Conservation (phyloP, 2,797 vertebrate species). For the Hippoglossus hippoglossus region DNA sequence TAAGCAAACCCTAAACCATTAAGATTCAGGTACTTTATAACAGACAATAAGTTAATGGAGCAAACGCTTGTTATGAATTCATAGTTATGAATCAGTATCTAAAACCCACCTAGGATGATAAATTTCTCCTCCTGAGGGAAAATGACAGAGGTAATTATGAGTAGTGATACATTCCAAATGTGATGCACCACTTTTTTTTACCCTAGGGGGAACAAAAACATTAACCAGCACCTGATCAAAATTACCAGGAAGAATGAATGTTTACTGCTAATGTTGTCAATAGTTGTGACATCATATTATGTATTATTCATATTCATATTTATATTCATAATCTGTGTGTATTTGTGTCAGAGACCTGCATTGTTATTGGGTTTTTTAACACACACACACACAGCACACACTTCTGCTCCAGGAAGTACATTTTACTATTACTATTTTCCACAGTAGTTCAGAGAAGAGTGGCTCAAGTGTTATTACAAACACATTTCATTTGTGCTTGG, state of each 20-base stretch:
- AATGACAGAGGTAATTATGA: conserved; percentile 31
- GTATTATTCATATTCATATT: too few species aligned
- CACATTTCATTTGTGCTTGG: conserved; percentile 47
- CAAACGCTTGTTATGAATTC: not conserved
- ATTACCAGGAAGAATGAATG: not conserved
- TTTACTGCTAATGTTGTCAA: not conserved
- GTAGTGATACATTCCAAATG: conserved; percentile 35
- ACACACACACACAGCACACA: conserved; percentile 9
- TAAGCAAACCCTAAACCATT: not conserved
- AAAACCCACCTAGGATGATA: conserved; percentile 3
- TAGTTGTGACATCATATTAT: not conserved
- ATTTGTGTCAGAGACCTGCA: not conserved
- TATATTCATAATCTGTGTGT: not conserved
- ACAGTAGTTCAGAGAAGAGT: conserved; percentile 30
- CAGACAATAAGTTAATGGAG: not conserved
- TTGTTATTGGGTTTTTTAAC: conserved; percentile 4
- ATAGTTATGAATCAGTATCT: conserved; percentile 1
- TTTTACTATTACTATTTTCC: conserved; percentile 17
- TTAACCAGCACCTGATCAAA: conserved; percentile 26
- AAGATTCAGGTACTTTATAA: not conserved
- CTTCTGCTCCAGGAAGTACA: conserved; percentile 5
- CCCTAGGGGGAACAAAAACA: conserved; percentile 24
- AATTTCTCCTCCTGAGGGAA: conserved; percentile 11
- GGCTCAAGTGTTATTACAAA: conserved; percentile 33
- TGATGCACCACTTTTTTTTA: conserved; percentile 24